Evolutionary conservation across 2,888 invertebrate genomes (phyloP), one percentile per base, ranked within the genome.

Genomic region (Hyposoter didymator): DNA sequence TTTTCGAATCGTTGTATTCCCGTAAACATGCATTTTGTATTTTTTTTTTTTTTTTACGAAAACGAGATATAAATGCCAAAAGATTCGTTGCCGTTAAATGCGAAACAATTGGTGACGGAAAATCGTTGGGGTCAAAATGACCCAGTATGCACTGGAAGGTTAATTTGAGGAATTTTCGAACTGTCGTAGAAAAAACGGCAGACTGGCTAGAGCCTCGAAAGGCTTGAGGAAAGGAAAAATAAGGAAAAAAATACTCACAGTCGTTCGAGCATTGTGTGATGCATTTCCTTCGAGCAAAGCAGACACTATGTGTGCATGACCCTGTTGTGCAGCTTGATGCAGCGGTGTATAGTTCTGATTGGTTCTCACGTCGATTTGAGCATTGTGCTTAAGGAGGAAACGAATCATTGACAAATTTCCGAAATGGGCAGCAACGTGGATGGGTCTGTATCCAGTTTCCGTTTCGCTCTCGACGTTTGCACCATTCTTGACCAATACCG

Each of bases 311-410:
- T 98, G 96, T 0, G 99, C 98, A 94, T 99, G 99, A 0, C 99
- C 99, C 94, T 99, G 99, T 92, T 99, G 99, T 0, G 99, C 99
- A 0, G 99, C 99, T 93, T 99, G 99, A 95, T 99, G 99, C 17
- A 99, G 95, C 0, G 99, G 98, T 0, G 99, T 99, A 94, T 99
- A 99, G 69, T 92, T 93, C 82, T 94, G 92, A 88, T 96, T 95
- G 0, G 97, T 97, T 64, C 95, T 95, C 4, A 97, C 96, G 88
- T 97, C 96, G 74, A 99, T 98, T 90, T 97, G 97, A 0, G 99
- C 99, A 81, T 97, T 97, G 85, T 98, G 97, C 87, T 98, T 98
- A 69, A 99, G 95, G 79, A 99, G 95, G 93, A 98, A 97, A 83
- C 97, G 96, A 17, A 99, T 98, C 95, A 99, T 98, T 86, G 97